A percentile compares a stretch with the other conserved stretches of the same genome.
These are phyloP conservation scores for Parambassis ranga DNA, from an alignment of 2,797 vertebrate genomes.

Conservation along the genomic window DNA sequence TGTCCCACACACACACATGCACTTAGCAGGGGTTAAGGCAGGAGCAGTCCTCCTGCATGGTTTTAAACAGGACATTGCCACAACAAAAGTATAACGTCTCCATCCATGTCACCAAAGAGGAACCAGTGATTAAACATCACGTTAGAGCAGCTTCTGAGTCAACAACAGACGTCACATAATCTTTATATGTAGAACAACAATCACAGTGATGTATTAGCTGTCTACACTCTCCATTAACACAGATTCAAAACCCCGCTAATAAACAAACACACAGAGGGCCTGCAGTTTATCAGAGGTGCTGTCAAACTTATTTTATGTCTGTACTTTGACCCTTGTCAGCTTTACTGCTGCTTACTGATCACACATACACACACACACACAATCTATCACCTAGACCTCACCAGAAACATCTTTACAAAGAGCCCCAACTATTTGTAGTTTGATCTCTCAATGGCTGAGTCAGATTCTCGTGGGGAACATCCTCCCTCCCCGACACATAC, in stretches of 20 bases:
- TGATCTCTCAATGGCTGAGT: too few relatives aligned
- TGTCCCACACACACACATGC: slow-evolving; percentile 9
- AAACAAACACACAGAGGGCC: slow-evolving; percentile 26
- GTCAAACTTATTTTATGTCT: slow-evolving; percentile 31
- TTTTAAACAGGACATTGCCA: background rate
- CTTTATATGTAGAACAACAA: slow-evolving; percentile 1
- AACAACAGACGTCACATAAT: background rate
- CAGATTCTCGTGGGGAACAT: too few relatives aligned
- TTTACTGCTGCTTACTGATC: slow-evolving; percentile 46
- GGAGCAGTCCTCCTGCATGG: background rate
- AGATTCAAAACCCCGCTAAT: slow-evolving; percentile 21
- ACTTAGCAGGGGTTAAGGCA: slow-evolving; percentile 21
- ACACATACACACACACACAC: slow-evolving; percentile 12
- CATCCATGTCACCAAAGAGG: background rate
- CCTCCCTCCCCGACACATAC: background rate
- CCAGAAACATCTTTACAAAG: background rate
- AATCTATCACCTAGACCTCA: background rate
- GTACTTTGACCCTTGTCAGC: slow-evolving; percentile 48
- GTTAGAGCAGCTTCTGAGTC: background rate
- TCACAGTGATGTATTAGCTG: slow-evolving; percentile 11
- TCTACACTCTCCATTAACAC: slow-evolving; percentile 5
- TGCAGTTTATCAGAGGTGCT: slow-evolving; percentile 26
- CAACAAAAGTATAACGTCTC: slow-evolving; percentile 9
- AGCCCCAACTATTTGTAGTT: background rate
- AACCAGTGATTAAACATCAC: background rate